phyloP scores from a whole-genome alignment of 2,888 invertebrate genomes.

The Drosophila sordidula region DNA sequence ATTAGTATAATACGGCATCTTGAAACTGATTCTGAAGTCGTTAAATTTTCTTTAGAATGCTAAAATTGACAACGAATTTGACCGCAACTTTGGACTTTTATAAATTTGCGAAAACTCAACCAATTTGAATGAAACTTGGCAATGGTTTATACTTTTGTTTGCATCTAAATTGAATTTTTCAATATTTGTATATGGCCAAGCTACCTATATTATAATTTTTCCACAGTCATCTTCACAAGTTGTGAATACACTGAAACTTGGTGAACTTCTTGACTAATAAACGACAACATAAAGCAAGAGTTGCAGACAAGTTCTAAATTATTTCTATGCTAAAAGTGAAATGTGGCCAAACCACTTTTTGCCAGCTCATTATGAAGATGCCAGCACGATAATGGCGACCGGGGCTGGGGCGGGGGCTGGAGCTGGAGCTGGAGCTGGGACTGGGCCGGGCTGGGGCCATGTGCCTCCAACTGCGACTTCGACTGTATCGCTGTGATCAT shows the following conservation, averaged over 20 bases:
- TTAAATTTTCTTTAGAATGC: too few species aligned
- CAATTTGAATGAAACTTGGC: not conserved
- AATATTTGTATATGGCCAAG: not conserved
- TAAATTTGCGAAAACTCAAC: not conserved
- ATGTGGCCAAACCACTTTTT: constrained; percentile 76
- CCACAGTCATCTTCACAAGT: not conserved
- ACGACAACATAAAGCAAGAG: constrained; percentile 44
- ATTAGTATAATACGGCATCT: too few species aligned
- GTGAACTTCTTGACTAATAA: constrained; percentile 32
- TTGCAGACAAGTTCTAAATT: constrained; percentile 72
- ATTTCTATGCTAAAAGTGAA: constrained; percentile 81
- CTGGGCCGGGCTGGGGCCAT: not conserved
- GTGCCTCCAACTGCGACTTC: not conserved
- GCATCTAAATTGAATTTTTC: not conserved
- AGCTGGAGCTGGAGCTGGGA: too few species aligned
- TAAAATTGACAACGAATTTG: too few species aligned
- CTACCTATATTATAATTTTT: not conserved
- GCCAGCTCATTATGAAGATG: constrained; percentile 48
- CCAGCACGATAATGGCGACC: constrained; percentile 31
- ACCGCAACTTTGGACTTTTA: too few species aligned
- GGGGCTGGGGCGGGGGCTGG: not conserved
- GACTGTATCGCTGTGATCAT: constrained; percentile 26
- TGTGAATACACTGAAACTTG: constrained; percentile 12
- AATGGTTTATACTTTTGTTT: too few species aligned
- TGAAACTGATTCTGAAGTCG: too few species aligned